Conservation (phyloP, 2,888 invertebrate genomes). For the Ommatoiulus sabulosus region DNA sequence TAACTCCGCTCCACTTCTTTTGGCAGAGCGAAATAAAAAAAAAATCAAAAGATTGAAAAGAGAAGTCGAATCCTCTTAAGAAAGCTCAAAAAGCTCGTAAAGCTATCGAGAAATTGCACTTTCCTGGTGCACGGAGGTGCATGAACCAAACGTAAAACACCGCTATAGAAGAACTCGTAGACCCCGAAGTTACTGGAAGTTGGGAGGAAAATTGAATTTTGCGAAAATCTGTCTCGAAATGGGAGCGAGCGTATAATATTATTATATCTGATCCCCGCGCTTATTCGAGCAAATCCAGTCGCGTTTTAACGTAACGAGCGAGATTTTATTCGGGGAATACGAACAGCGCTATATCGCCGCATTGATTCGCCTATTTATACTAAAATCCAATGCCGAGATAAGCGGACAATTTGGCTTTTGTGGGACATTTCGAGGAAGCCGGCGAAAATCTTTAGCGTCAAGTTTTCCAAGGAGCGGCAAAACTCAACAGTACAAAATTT, state of each 20-base stretch:
- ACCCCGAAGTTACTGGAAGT: neutral
- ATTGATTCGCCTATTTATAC: neutral
- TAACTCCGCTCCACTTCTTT: neutral
- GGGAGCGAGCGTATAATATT: neutral
- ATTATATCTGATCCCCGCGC: constrained; percentile 14
- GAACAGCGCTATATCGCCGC: neutral
- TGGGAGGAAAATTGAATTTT: neutral
- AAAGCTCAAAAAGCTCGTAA: constrained; percentile 36
- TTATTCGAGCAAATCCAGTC: constrained; percentile 5
- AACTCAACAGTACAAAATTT: no score
- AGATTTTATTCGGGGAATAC: neutral
- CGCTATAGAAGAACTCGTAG: neutral
- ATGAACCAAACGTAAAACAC: constrained; percentile 29
- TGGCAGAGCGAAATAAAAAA: neutral
- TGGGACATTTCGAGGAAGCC: no score
- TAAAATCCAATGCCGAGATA: neutral
- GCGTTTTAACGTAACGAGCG: neutral
- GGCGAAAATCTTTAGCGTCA: no score
- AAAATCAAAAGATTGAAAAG: constrained; percentile 30
- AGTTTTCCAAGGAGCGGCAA: no score
- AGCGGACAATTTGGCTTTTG: no score
- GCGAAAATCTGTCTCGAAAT: constrained; percentile 13
- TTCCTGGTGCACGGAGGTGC: neutral
- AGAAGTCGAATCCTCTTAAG: constrained; percentile 29
- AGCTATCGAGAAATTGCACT: constrained; percentile 26